Evolutionary conservation across 2,888 invertebrate species (phyloP), one percentile per base, ranked within the genome.

Genomic region (Drosophila ustulata): DNA sequence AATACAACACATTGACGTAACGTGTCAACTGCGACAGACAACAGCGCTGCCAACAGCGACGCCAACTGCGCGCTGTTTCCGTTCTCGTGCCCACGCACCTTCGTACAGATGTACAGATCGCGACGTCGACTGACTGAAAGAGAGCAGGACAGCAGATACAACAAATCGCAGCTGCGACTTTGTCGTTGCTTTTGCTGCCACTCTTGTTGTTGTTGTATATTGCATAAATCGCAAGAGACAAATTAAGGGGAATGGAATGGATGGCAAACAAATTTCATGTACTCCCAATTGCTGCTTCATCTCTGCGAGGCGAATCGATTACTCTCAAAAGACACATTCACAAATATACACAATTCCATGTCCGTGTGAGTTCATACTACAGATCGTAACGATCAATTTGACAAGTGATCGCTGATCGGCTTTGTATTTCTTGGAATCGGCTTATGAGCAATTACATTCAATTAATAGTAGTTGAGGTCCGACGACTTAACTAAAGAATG

Each of bases 41-140:
- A 45, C 51, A 37, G 66, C 50, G 65, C 56, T 37, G 67, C 41
- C 49, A 49, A 69, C 74, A 55, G 41, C 68, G 62, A 73, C 73
- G 84, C 39, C 63, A 46, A 71, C 83, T 72, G 70, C 66, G 66
- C 66, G 53, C 88, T 71, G 86, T 83, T 83, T 83, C 89, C 89
- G 83, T 89, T 83, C 88, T 83, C 80, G 80, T 74, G 88, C 83
- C 83, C 83, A 89, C 83, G 83, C 89, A 82, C 74, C 73, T 80
- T 63, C 66, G 66, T 67, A 76, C 77, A 73, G 58, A 47, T 25
- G 6, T 18, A n/a, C 3, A 41, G 25, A 65, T 25, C 57, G 45
- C 41, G 50, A 41, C 37, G 13, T 7, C 39, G 46, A 41, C 32
- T 6, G 26, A 25, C 25, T 18, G 45, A 23, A 32, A 13, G 43